Evolutionary conservation across 2,113 vertebrate genomes (phyloP), one percentile per base, ranked within the genome.

Genomic region (Fregata magnificens): DNA sequence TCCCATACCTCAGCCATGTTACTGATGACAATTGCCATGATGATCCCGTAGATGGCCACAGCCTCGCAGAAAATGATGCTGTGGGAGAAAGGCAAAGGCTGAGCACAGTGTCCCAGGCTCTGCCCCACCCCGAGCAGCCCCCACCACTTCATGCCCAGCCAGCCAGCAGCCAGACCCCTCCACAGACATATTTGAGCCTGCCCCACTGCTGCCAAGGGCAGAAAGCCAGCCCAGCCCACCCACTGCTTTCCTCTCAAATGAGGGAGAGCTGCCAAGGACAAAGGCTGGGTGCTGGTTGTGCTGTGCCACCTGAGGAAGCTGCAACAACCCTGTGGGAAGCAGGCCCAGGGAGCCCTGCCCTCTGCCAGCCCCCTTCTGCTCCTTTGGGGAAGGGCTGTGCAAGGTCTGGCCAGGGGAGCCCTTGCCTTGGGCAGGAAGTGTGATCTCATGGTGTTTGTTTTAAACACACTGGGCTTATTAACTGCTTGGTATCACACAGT

Each of bases 61-160:
- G 99, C 99, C 98, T 99, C 99, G 82, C 99, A 99, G 98, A 99
- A 99, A 96, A 99, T 99, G 96, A 99, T 99, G 95, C 99, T 99
- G 92, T 25, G 28, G 73, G 59, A 90, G 79, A 95, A 79, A 94
- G 32, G 44, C 45, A 85, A 80, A 67, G 44, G 78, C 74, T 89
- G 62, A 91, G 32, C 19, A 59, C 13, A 32, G 63, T 3, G 13
- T 34, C 52, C 77, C 26, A 38, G 32, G 20, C 80, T 73, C 50
- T 49, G n/a, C 8, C 19, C 28, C 50, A 66, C 4, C 34, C 16
- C 2, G 4, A 55, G 58, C 40, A 92, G 56, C 8, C 34, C 28
- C 13, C 1, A 1, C 5, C 53, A 73, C 29, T 53, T 90, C 6
- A 7, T 11, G 14, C 13, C 32, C 47, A 52, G 63, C 25, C 65